These are phyloP conservation scores for Vanacampus margaritifer DNA, from an alignment of 2,113 vertebrate species.

Conservation along the genomic window DNA sequence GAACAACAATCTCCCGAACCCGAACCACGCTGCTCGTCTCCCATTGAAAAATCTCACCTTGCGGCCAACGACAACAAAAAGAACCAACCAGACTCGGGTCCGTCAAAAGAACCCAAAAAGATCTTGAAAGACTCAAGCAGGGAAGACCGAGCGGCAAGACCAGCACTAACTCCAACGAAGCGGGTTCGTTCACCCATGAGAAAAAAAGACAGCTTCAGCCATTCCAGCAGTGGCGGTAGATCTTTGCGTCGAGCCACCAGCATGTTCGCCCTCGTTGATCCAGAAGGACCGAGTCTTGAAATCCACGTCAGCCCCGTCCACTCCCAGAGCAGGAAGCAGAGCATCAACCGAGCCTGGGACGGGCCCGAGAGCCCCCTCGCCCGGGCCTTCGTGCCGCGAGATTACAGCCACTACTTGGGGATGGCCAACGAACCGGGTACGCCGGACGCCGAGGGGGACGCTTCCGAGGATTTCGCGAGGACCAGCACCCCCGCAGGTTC, in stretches of 20 bases:
- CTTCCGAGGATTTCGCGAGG: constrained; percentile 21
- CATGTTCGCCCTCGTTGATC: constrained; percentile 59
- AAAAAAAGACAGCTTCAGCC: constrained; percentile 51
- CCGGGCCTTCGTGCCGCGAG: constrained; percentile 60
- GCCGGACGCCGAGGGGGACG: neutral
- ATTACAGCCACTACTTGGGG: constrained; percentile 68
- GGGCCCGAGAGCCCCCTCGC: constrained; percentile 53
- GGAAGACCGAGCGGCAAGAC: constrained; percentile 42
- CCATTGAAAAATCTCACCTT: constrained; percentile 36
- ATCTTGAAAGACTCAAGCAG: constrained; percentile 45
- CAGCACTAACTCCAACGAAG: constrained; percentile 32
- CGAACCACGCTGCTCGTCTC: constrained; percentile 20
- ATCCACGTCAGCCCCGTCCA: constrained; percentile 43
- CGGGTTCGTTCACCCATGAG: constrained; percentile 33
- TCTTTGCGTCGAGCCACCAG: constrained; percentile 58
- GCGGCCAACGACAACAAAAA: constrained; percentile 33
- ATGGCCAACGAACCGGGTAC: constrained; percentile 46
- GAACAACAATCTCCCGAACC: constrained; percentile 32
- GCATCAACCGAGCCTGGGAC: constrained; percentile 22
- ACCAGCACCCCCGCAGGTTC: constrained; percentile 53
- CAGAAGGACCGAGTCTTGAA: constrained; percentile 44
- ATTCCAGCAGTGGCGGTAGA: constrained; percentile 40
- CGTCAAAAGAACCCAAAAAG: constrained; percentile 26
- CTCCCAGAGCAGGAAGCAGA: constrained; percentile 45
- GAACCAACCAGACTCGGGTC: constrained; percentile 28